Base-by-base conservation (phyloP, 1,140 invertebrate species). In the Cherax quadricarinatus region DNA sequence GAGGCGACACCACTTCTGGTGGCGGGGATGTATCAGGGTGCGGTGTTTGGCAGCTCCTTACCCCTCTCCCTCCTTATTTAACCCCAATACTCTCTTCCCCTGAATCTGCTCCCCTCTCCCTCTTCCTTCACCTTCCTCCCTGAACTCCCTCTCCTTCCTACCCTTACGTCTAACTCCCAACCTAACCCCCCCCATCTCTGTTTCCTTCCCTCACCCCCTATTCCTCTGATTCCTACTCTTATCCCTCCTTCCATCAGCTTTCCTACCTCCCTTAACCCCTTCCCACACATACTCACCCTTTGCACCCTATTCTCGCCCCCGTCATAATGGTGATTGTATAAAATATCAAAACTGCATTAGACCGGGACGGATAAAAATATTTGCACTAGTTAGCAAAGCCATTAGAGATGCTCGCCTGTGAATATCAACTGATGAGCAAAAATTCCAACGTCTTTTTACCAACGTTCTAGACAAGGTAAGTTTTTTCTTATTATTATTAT, bases 281-380 rank as follows among this genome's bases (percentile, higher is more conserved):
- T n/a, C 60, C 79, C 57, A 60, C 18, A 60, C 75, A 62, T 41
- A 21, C 75, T 57, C 30, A 4, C 79, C 79, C 12, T 30, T 83
- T 60, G 7, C 78, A 24, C 51, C 62, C 88, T 41, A 21, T 80
- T 53, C 79, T 73, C 48, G 51, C 70, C 89, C 89, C 41, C 66
- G 51, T 79, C 89, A 91, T 91, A 91, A 91, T 91, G 90, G 90
- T 91, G 83, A 87, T 91, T 91, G 84, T 91, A 73, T 91, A 91
- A 91, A 91, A 91, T 91, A 91, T 86, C 89, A 91, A 91, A 91
- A 91, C 89, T 91, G 89, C 89, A 91, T 91, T 91, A 91, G 89
- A 91, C 62, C 82, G 82, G 70, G 73, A 86, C 89, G 89, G 89
- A 91, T 91, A 91, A 91, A 91, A 91, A 91, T 91, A 91, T 91